Evolutionary conservation across 2,797 vertebrate species (phyloP).

Genomic region (Thamnophis elegans): DNA sequence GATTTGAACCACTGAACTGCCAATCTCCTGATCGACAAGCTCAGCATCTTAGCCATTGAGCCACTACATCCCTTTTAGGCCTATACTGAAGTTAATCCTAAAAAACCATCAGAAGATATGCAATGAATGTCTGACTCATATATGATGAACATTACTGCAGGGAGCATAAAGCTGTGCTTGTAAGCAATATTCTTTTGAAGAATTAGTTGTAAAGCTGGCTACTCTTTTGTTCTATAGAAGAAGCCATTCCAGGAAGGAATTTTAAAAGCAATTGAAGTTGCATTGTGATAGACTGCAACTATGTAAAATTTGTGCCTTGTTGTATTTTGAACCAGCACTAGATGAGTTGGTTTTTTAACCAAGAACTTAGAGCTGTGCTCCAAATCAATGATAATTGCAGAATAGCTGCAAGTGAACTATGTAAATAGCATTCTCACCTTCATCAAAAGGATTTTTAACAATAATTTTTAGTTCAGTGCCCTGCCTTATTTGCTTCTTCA

Average conservation of each 20-base stretch:
- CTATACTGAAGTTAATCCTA: not conserved
- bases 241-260: not conserved
- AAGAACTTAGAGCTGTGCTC: not conserved
- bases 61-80: not conserved
- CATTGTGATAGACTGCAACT: not conserved
- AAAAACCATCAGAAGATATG: not conserved
- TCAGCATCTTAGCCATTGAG: too few relatives aligned
- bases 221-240: not conserved
- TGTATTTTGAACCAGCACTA: not conserved
- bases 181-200: not conserved
- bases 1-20: too few relatives aligned
- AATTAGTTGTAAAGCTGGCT: not conserved
- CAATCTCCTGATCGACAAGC: too few relatives aligned
- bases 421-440: not conserved
- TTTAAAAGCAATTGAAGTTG: not conserved
- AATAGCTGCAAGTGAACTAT: not conserved
- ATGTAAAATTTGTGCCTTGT: not conserved
- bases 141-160: not conserved
- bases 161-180: not conserved
- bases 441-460: not conserved
- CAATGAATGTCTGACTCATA: not conserved
- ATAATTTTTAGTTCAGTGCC: not conserved
- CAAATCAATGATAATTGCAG: not conserved
- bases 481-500: not conserved
- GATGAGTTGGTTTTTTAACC: not conserved